A percentile compares a stretch with the other conserved stretches of the same genome.
Evolutionary conservation across 2,113 vertebrate species (phyloP).

Genomic region (Bucco capensis): DNA sequence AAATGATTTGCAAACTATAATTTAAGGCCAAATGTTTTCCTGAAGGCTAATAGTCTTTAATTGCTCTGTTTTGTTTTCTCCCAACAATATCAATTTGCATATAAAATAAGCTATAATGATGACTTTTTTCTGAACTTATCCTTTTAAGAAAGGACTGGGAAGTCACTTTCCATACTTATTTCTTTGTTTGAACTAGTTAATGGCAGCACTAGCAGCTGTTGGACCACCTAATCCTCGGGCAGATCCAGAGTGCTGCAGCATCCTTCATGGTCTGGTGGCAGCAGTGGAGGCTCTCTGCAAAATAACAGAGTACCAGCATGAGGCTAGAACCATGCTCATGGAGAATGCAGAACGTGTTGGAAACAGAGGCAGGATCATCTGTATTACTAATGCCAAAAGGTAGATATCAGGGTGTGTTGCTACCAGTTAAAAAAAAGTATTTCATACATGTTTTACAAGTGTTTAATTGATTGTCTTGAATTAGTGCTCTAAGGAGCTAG

Average conservation of each 20-base stretch:
- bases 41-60: neutral
- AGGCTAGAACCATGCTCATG: constrained; percentile 86
- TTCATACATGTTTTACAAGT: neutral
- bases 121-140: neutral
- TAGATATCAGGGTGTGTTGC: neutral
- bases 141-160: neutral
- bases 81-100: fast-evolving
- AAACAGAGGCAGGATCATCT: constrained; percentile 93
- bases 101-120: fast-evolving
- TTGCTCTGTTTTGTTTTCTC: neutral
- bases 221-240: constrained; percentile 93
- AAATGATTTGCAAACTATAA: neutral
- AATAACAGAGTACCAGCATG: constrained; percentile 93
- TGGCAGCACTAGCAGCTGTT: constrained; percentile 90
- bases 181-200: constrained; percentile 75
- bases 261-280: constrained; percentile 91
- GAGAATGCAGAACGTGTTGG: constrained; percentile 92
- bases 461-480: neutral
- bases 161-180: neutral
- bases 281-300: constrained; percentile 94
- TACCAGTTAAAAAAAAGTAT: fast-evolving
- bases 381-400: constrained; percentile 97
- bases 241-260: constrained; percentile 96
- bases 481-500: neutral
- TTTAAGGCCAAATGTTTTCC: neutral